These are phyloP conservation scores for Luidia sarsii DNA, from an alignment of 53 echinoderm and acorn worm species.

Conservation along the genomic window DNA sequence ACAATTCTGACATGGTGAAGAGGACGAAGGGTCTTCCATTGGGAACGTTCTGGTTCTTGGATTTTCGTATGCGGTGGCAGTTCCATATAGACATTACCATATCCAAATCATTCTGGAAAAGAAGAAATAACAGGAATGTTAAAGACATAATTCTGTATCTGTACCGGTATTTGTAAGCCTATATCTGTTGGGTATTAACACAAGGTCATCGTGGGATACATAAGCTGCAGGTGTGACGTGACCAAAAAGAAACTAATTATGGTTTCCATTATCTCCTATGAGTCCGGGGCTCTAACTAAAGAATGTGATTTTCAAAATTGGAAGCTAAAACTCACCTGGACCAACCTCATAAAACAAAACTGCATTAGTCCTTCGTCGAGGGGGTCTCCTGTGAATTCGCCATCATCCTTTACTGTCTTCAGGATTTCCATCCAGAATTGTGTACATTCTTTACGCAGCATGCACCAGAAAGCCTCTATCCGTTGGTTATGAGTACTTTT, in stretches of 20 bases:
- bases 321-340: slow-evolving; percentile 64
- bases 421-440: slow-evolving; percentile 69
- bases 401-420: slow-evolving; percentile 35
- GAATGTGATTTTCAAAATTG: too few relatives aligned
- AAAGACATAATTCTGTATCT: too few relatives aligned
- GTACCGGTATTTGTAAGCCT: too few relatives aligned
- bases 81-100: background rate
- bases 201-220: background rate
- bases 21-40: slow-evolving; percentile 1
- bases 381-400: slow-evolving; percentile 56
- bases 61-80: slow-evolving; percentile 2
- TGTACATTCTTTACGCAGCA: slow-evolving; percentile 41
- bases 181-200: too few relatives aligned
- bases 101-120: slow-evolving; percentile 14
- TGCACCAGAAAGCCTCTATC: slow-evolving; percentile 47
- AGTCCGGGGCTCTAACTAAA: too few relatives aligned
- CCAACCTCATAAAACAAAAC: slow-evolving; percentile 59
- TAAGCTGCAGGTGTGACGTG: background rate
- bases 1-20: background rate
- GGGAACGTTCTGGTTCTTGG: slow-evolving; percentile 20
- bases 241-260: background rate
- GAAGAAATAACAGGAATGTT: too few relatives aligned
- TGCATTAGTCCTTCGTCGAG: slow-evolving; percentile 57
- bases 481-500: slow-evolving; percentile 57
- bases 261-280: background rate